phyloP scores from a whole-genome alignment of 2,113 vertebrate species.

The Ptilonorhynchus violaceus region DNA sequence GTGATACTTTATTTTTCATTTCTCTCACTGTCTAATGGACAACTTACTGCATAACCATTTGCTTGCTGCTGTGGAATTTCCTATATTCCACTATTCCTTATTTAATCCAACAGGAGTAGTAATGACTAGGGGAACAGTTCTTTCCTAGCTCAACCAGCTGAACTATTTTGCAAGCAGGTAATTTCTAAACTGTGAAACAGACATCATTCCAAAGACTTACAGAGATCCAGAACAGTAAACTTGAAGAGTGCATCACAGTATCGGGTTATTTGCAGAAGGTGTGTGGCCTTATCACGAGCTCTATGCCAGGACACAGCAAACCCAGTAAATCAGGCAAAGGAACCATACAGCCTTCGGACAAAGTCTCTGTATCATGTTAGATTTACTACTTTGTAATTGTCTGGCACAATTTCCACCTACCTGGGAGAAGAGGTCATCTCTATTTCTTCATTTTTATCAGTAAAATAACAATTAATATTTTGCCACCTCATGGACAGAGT shows the following conservation, averaged over 20 bases:
- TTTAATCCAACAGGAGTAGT: not conserved
- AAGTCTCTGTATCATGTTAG: not conserved
- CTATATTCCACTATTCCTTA: not conserved
- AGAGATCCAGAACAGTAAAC: not conserved
- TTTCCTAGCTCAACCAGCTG: not conserved
- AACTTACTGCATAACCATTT: not conserved
- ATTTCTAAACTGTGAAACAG: not conserved
- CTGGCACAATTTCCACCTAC: not conserved
- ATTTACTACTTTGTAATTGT: not conserved
- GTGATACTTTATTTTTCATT: not conserved
- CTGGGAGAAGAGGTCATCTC: not conserved
- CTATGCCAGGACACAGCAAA: not conserved
- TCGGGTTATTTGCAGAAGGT: fast-evolving
- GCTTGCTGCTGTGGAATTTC: not conserved
- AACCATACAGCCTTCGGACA: not conserved
- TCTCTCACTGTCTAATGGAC: not conserved
- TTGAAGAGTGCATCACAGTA: not conserved
- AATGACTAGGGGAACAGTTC: not conserved
- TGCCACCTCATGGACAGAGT: not conserved
- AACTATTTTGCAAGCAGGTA: not conserved
- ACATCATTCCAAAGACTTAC: not conserved
- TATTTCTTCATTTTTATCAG: not conserved
- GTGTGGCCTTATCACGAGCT: fast-evolving
- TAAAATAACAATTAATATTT: not conserved
- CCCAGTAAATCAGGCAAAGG: not conserved